These are phyloP conservation scores for Acanthurus leucopareius DNA, from an alignment of 2,797 vertebrate genomes.

Conservation along the genomic window DNA sequence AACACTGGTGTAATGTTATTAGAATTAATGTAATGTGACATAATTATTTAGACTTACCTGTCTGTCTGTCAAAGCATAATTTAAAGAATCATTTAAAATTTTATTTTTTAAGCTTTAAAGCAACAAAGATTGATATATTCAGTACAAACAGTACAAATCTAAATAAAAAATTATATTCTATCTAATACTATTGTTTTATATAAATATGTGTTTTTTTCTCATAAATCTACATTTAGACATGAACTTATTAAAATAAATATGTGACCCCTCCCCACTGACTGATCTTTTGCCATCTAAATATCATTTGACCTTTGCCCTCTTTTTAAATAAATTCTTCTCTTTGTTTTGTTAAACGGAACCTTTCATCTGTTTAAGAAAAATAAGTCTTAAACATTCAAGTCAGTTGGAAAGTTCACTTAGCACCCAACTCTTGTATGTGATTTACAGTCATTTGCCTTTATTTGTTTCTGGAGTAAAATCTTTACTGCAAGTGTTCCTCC, in stretches of 20 bases:
- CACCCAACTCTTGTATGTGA: slow-evolving; percentile 14
- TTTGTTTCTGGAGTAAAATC: slow-evolving; percentile 2
- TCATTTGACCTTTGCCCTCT: slow-evolving; percentile 35
- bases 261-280: neutral
- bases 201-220: neutral
- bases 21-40: neutral
- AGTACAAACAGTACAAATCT: neutral
- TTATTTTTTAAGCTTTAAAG: neutral
- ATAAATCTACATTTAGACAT: neutral
- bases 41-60: neutral
- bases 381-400: neutral
- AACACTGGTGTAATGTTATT: neutral
- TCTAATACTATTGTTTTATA: neutral
- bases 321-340: slow-evolving; percentile 13
- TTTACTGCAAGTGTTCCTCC: neutral
- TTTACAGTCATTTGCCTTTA: slow-evolving; percentile 32
- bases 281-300: neutral
- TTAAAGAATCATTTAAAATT: neutral
- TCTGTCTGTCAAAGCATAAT: neutral
- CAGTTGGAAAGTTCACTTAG: neutral
- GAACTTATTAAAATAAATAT: neutral
- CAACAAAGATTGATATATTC: neutral
- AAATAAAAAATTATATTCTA: neutral
- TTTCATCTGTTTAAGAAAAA: neutral
- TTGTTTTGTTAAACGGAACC: neutral